Base-by-base conservation (phyloP, 2,113 vertebrate species). In the Thalassarche chlororhynchos region DNA sequence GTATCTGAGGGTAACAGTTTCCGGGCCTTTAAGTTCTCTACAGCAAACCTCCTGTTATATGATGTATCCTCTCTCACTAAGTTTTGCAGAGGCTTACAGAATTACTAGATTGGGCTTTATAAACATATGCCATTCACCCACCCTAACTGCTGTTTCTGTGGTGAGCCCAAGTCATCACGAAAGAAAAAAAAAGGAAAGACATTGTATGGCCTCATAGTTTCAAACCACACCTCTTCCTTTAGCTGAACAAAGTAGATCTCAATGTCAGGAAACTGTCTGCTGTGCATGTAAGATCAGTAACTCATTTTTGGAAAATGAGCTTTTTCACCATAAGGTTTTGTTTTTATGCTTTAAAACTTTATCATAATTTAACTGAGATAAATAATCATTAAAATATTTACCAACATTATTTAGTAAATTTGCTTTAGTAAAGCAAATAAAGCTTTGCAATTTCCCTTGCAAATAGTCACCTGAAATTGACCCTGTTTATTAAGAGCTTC, bases 351-450 rank as follows among this genome's bases (percentile, higher is more conserved):
- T 89, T 95, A 92, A 86, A 84, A 44, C 21, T 62, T 90, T 29
- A 82, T 21, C 7, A 32, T 36, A 57, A 89, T 84, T 96, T 82
- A 89, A 87, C 44, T 69, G 51, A 90, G 19, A 55, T 54, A 93
- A 97, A 83, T 18, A 89, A 55, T 11, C 25, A 95, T 74, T 90
- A 79, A 74, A 90, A 87, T 85, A 87, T 92, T 97, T 97, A 90
- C 77, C 89, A 86, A 83, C 36, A 49, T 14, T 80, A 23, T 29
- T 91, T 82, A 55, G 23, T 61, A 71, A 9, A 2, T 71, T 32
- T 60, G 10, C 19, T 55, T 61, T 52, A 64, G 17, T 42, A 72
- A 87, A 84, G 17, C 25, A 78, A 84, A 90, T 77, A 82, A 65
- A 92, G 89, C 40, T 61, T 61, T n/a, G 8, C 12, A 29, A 89